Evolutionary conservation across 2,113 vertebrate genomes (phyloP).

Genomic region (Nymphicus hollandicus): DNA sequence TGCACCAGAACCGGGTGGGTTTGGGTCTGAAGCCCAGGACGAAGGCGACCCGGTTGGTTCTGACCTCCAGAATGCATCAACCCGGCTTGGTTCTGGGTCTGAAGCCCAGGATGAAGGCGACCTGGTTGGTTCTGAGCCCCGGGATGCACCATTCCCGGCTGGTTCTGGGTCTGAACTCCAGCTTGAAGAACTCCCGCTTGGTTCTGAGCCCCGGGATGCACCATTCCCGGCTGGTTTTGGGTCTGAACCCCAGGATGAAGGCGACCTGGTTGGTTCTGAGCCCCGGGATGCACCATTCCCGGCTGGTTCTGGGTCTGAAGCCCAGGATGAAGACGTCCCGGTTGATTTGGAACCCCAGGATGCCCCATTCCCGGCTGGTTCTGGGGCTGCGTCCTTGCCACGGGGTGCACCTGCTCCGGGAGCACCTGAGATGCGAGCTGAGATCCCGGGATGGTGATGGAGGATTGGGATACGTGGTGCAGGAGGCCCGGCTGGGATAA

Average conservation of each 20-base stretch:
- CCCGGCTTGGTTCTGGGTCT: accelerated
- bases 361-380: neutral
- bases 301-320: neutral
- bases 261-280: accelerated
- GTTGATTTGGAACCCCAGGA: accelerated
- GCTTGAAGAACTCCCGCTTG: accelerated
- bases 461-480: neutral
- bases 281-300: neutral
- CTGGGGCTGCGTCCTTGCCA: neutral
- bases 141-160: accelerated
- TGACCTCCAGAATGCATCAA: accelerated
- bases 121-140: neutral
- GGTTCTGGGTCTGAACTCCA: accelerated
- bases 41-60: accelerated
- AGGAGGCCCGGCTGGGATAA: neutral
- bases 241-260: accelerated
- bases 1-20: neutral
- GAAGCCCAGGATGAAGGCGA: accelerated
- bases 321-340: accelerated
- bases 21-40: neutral
- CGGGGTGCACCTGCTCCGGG: neutral
- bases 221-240: accelerated
- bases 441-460: accelerated
- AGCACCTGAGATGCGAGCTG: neutral
- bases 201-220: accelerated